A percentile compares a stretch with the other conserved stretches of the same genome.
These are phyloP conservation scores for Pholis gunnellus DNA, from an alignment of 2,113 vertebrate species.

Conservation along the genomic window DNA sequence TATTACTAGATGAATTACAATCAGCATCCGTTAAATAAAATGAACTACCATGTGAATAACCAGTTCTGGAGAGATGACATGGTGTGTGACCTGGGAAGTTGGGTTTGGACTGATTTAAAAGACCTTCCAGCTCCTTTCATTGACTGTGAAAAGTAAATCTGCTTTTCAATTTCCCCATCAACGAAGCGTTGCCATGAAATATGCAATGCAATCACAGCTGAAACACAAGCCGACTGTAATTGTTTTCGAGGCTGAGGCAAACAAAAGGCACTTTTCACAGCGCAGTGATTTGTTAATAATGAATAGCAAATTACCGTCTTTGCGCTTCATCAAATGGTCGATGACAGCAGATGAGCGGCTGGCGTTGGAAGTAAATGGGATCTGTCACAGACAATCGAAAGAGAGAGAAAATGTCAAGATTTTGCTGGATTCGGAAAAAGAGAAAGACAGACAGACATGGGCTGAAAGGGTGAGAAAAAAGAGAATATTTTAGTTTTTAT, in stretches of 20 bases:
- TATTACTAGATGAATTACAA: background rate
- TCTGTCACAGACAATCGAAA: conserved; percentile 59
- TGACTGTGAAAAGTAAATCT: conserved; percentile 55
- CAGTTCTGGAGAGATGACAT: conserved; percentile 10
- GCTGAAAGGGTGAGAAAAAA: background rate
- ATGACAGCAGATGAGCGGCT: conserved; percentile 63
- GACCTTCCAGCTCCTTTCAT: conserved; percentile 32
- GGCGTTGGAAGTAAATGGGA: conserved; percentile 64
- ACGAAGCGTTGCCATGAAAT: conserved; percentile 54
- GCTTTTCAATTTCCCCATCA: conserved; percentile 61
- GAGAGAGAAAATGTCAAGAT: conserved; percentile 11
- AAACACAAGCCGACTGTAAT: conserved; percentile 53
- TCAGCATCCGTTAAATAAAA: background rate
- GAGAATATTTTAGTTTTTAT: conserved; percentile 17
- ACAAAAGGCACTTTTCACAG: conserved; percentile 64
- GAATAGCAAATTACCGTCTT: conserved; percentile 68
- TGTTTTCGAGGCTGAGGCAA: conserved; percentile 60
- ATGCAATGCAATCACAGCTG: conserved; percentile 50
- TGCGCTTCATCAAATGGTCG: conserved; percentile 63
- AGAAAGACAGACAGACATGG: background rate
- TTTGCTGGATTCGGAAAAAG: background rate
- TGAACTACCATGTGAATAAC: background rate
- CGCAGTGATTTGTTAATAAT: conserved; percentile 67
- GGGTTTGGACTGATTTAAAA: conserved; percentile 14
- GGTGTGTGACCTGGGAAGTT: conserved; percentile 27